phyloP scores from a whole-genome alignment of 37 sponge, comb jelly and placozoan species.

The Oscarella lobularis region DNA sequence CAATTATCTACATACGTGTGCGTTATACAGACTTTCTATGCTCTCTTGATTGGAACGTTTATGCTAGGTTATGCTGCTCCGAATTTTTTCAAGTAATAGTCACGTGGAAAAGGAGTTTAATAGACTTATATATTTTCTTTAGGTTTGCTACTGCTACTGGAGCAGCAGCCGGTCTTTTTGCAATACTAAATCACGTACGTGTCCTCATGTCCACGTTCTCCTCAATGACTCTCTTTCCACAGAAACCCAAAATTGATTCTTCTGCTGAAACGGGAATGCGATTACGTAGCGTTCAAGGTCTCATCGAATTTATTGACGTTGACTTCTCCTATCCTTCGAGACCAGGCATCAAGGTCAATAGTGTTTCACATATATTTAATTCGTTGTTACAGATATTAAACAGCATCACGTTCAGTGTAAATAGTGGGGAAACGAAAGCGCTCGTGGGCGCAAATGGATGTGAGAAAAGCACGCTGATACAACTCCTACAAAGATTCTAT shows the following conservation, averaged over 20 bases:
- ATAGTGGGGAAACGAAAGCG: conserved; percentile 63
- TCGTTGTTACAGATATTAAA: conserved; percentile 16
- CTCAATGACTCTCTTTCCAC: no score
- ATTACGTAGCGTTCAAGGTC: conserved; percentile 36
- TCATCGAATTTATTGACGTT: conserved; percentile 63
- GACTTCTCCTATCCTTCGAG: conserved; percentile 74
- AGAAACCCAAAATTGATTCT: conserved; percentile 64
- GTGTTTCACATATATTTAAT: neutral
- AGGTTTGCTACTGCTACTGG: neutral
- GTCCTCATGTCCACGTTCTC: neutral
- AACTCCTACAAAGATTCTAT: conserved; percentile 76
- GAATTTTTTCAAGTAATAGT: conserved; percentile 5
- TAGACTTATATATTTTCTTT: no score
- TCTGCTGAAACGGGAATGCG: conserved; percentile 29
- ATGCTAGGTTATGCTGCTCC: conserved; percentile 55
- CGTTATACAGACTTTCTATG: conserved; percentile 77
- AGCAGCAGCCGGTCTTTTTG: neutral
- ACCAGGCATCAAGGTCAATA: conserved; percentile 39
- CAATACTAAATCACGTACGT: neutral
- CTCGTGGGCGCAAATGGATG: conserved; percentile 92
- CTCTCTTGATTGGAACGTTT: conserved; percentile 62
- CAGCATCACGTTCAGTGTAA: conserved; percentile 42
- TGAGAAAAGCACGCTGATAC: conserved; percentile 83
- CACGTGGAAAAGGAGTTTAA: no score
- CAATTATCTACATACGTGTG: neutral